These are phyloP conservation scores for Ricordea florida DNA, from an alignment of 92 coral and sea anemone genomes.

Conservation along the genomic window DNA sequence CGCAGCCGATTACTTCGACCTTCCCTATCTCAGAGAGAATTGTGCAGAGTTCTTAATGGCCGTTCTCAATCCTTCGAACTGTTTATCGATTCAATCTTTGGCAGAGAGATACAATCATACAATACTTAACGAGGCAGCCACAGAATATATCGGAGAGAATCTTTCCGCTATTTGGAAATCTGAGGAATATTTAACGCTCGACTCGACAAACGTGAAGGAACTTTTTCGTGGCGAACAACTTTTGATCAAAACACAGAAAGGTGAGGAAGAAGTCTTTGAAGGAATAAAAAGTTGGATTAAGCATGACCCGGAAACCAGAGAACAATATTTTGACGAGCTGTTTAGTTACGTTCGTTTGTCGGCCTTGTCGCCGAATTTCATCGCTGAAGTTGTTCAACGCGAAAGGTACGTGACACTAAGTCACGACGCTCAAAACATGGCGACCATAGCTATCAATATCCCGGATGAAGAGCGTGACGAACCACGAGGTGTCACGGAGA, in stretches of 20 bases:
- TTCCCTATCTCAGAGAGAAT: conserved; percentile 3
- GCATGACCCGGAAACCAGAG: conserved; percentile 1
- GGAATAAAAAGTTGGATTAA: conserved; percentile 18
- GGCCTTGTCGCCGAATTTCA: conserved; percentile 10
- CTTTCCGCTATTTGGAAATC: conserved; percentile 17
- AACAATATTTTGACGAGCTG: not conserved
- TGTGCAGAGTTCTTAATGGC: conserved; percentile 27
- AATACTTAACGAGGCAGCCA: conserved; percentile 7
- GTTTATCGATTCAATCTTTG: conserved; percentile 9
- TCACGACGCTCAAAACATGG: conserved; percentile 5
- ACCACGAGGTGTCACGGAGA: conserved; percentile 44
- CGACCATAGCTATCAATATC: not conserved
- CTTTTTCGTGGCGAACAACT: conserved; percentile 12
- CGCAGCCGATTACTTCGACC: conserved; percentile 14
- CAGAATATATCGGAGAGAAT: conserved; percentile 20
- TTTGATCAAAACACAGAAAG: conserved; percentile 13
- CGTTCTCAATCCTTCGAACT: conserved; percentile 7
- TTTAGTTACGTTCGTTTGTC: conserved; percentile 11
- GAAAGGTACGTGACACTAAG: conserved; percentile 29
- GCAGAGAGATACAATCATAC: conserved; percentile 20
- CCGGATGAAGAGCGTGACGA: conserved; percentile 40
- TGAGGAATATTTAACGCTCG: conserved; percentile 3
- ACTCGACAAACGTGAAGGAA: not conserved
- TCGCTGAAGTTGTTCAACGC: not conserved
- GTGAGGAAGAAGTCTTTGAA: conserved; percentile 26